Evolutionary conservation across 2,797 vertebrate species (phyloP).

Genomic region (Octomys mimax): DNA sequence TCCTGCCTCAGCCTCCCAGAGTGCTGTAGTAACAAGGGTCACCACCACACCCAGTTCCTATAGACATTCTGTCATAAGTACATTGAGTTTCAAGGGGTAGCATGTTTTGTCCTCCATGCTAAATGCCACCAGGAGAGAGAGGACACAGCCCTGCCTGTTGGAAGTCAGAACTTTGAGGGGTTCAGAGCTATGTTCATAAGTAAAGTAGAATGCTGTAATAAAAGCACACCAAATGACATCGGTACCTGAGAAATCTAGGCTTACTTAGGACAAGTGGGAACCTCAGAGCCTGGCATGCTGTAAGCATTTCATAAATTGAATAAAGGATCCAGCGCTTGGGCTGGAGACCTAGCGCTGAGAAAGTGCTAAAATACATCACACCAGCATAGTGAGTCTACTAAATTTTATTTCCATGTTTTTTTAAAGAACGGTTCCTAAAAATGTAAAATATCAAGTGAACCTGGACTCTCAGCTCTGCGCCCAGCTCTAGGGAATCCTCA

Average conservation of each 20-base stretch:
- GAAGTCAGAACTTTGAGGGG: conserved; percentile 15
- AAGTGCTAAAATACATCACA: conserved; percentile 31
- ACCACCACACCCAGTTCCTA: not conserved
- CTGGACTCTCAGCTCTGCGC: not conserved
- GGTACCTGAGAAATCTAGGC: not conserved
- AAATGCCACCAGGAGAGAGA: not conserved
- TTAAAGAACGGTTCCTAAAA: not conserved
- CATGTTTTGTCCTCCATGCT: not conserved
- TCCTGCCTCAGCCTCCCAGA: not conserved
- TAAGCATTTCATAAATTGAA: not conserved
- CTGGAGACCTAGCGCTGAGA: conserved; percentile 32
- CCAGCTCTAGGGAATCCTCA: not conserved
- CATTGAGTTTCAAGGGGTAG: not conserved
- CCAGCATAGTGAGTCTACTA: conserved; percentile 1
- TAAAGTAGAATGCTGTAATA: not conserved
- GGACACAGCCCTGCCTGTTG: not conserved
- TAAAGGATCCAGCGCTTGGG: not conserved
- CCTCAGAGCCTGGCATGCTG: not conserved
- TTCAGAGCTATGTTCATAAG: not conserved
- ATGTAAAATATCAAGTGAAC: not conserved
- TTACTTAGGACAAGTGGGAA: not conserved
- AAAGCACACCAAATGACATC: not conserved
- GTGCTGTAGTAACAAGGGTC: not conserved
- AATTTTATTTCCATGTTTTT: not conserved
- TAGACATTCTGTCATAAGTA: not conserved